Percentiles rank a stretch among this genome's conserved stretches.
phyloP scores from a whole-genome alignment of 2,888 invertebrate species.

The Antitype chi region DNA sequence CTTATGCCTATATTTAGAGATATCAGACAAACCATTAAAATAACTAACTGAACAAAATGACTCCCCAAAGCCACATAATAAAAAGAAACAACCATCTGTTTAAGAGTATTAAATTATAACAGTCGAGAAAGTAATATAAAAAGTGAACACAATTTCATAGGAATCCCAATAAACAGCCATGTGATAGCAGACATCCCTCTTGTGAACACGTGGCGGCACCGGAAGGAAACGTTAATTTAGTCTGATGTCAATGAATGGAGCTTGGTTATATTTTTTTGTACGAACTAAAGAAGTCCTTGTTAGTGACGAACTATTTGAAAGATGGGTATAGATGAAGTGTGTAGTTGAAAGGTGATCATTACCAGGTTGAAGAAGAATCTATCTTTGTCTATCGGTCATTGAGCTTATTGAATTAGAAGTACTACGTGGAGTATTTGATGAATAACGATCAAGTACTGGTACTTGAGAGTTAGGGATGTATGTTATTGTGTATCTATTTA shows the following conservation, averaged over 20 bases:
- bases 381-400: conserved; percentile 16
- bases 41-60: conserved; percentile 12
- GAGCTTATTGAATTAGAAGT: conserved; percentile 23
- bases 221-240: conserved; percentile 81
- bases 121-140: conserved; percentile 46
- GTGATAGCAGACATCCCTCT: conserved; percentile 66
- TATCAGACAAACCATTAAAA: background rate
- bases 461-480: conserved; percentile 1
- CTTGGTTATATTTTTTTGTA: conserved; percentile 48
- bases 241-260: conserved; percentile 72
- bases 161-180: conserved; percentile 69
- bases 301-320: conserved; percentile 34
- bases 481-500: background rate
- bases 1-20: background rate
- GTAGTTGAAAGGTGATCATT: conserved; percentile 20
- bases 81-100: conserved; percentile 47
- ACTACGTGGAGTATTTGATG: conserved; percentile 25
- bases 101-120: conserved; percentile 45
- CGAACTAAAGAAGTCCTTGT: conserved; percentile 50
- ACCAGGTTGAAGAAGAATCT: conserved; percentile 15
- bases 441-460: conserved; percentile 17
- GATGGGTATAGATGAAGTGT: background rate
- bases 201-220: conserved; percentile 75
- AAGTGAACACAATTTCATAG: conserved; percentile 63
- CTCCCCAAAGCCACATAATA: conserved; percentile 8